Evolutionary conservation across 2,797 vertebrate species (phyloP).

Genomic region (Poecilia wingei): DNA sequence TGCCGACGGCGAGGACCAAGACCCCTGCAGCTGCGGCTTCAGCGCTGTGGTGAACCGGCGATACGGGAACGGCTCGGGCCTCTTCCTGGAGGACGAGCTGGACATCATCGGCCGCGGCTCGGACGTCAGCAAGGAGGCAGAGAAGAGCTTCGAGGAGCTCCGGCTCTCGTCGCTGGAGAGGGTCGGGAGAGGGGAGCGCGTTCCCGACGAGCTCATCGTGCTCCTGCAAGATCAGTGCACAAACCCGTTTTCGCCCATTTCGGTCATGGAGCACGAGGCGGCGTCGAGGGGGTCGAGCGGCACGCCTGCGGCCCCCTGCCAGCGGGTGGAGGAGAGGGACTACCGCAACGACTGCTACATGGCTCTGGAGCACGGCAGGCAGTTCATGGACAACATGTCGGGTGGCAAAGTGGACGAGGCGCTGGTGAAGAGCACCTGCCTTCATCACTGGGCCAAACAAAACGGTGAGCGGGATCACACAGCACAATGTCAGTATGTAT

Average conservation of each 20-base stretch:
- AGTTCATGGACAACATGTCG: constrained; percentile 99
- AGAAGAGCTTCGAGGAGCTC: constrained; percentile 93
- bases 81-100: constrained; percentile 97
- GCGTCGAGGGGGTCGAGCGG: constrained; percentile 74
- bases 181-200: constrained; percentile 77
- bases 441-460: constrained; percentile 96
- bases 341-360: constrained; percentile 96
- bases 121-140: constrained; percentile 91
- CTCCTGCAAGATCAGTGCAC: constrained; percentile 96
- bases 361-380: constrained; percentile 95
- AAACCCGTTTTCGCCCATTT: constrained; percentile 94
- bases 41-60: constrained; percentile 97
- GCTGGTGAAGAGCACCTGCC: constrained; percentile 94
- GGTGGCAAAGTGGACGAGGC: constrained; percentile 97
- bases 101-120: constrained; percentile 95
- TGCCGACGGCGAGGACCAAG: constrained; percentile 91
- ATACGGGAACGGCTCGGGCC: constrained; percentile 94
- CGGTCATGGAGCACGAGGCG: constrained; percentile 63
- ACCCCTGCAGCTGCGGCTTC: constrained; percentile 94
- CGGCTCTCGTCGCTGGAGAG: constrained; percentile 85
- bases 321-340: constrained; percentile 94
- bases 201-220: constrained; percentile 92
- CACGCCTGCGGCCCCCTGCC: constrained; percentile 69
- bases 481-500: neutral
- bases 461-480: constrained; percentile 81